Percentiles rank a stretch among this genome's conserved stretches.
Conservation (phyloP, 30 jellyfish, hydroid and myxozoan genomes). For the Phacellophora camtschatica region DNA sequence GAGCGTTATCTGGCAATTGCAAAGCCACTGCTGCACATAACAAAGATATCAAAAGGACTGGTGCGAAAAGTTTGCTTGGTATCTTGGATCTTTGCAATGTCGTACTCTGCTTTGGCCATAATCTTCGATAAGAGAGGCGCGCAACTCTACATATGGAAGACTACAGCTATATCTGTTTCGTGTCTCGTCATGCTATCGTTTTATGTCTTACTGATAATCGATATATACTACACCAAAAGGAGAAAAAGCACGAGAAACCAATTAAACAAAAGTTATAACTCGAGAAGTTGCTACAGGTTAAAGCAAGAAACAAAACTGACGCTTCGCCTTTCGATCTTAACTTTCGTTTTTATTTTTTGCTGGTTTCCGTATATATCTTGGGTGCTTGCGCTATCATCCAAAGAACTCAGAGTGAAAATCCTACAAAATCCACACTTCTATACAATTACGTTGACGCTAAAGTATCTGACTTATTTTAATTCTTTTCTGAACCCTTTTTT, state of each 20-base stretch:
- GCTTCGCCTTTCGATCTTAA: slow-evolving; percentile 23
- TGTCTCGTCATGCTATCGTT: slow-evolving; percentile 16
- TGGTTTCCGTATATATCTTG: slow-evolving; percentile 47
- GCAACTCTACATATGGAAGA: neutral
- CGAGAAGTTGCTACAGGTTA: neutral
- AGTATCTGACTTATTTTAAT: slow-evolving; percentile 22
- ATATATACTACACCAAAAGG: neutral
- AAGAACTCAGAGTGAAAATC: neutral
- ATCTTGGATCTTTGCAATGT: slow-evolving; percentile 26
- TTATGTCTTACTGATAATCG: slow-evolving; percentile 5
- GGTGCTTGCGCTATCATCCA: slow-evolving; percentile 12
- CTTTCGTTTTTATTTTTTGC: slow-evolving; percentile 22
- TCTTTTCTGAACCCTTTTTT: slow-evolving; percentile 37
- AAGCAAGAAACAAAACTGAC: slow-evolving; percentile 13
- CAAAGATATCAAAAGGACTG: neutral
- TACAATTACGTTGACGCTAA: neutral
- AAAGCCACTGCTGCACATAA: slow-evolving; percentile 33
- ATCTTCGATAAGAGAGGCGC: neutral
- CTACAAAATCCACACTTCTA: neutral
- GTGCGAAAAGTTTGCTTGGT: slow-evolving; percentile 6
- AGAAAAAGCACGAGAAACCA: neutral
- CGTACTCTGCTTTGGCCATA: slow-evolving; percentile 2
- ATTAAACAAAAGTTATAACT: neutral
- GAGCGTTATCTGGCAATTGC: slow-evolving; percentile 46
- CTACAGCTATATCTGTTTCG: slow-evolving; percentile 10